Evolutionary conservation across 2,113 vertebrate species (phyloP), one percentile per base, ranked within the genome.

Genomic region (Cervus canadensis): DNA sequence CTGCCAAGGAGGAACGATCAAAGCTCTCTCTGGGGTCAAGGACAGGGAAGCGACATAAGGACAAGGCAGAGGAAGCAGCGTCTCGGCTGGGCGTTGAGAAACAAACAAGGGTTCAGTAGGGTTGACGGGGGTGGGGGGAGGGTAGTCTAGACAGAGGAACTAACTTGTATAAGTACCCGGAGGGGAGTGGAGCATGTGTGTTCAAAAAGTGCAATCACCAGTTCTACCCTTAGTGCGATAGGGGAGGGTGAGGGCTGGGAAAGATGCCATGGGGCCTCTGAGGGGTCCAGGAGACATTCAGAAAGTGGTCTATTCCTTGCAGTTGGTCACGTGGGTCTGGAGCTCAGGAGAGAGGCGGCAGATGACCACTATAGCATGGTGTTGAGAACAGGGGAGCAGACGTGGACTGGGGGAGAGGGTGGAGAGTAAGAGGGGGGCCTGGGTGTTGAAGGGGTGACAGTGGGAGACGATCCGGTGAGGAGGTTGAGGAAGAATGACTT

Each of bases 401-500:
- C 33, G 3, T 19, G 50, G 28, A 67, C 3, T 2, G 10, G 19
- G 74, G 36, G 33, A 45, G 57, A 56, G 19, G 26, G 45, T 21
- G 30, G 57, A 71, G 54, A 59, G 26, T 6, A 6, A 26, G 50
- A n/a, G 21, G 36, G 6, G 30, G 64, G 12, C 74, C 30, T 40
- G 16, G 59, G 45, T 25, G n/a, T 14, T 33, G 67, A 60, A 45
- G n/a, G 36, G n/a, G 7, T 8, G 54, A 28, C 56, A 10, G 3
- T 33, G 45, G 40, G 59, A 54, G 81, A 97, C 10, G 62, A 40
- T 26, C 45, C 17, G 17, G 33, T 57, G 33, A 45, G 85, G 25
- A 81, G 64, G 76, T 86, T 33, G 56, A 50, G 74, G 81, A 94
- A 43, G 40, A 64, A 59, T 86, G 94, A 59, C 67, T 88, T 94